Base-by-base conservation (phyloP, 1,140 invertebrate genomes). In the Drosophila equinoxialis region DNA sequence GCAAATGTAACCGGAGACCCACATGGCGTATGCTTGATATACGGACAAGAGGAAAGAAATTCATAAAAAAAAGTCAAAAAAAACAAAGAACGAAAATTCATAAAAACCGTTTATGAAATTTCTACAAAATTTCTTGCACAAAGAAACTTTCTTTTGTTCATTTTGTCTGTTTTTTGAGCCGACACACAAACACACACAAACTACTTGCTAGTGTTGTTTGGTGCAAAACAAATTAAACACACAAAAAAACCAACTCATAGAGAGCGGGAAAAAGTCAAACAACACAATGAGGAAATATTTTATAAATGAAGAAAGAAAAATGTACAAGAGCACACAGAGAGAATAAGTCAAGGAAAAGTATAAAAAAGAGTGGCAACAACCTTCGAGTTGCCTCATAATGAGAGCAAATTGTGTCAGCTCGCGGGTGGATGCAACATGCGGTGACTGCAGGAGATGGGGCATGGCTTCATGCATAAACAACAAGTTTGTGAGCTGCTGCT, bases 11-110 rank as follows among this genome's bases (percentile, higher is more conserved):
- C 67, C 55, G 74, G 74, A 51, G 45, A 59, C 75, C 79, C 77
- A 87, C 70, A 58, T 70, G 83, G 84, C 79, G 84, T 87, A 89
- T 87, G 83, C 84, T 87, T 79, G 78, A 77, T 79, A 77, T 82
- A 86, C 82, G 83, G 83, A 68, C 76, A 71, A 64, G 58, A 71
- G 74, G 65, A 79, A 74, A 77, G 76, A 79, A 83, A 83, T 76
- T 14, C 26, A 35, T 33, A 57, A 17, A 30, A 42, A 39, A 26
- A 26, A 20, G 20, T 1, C 1, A 26, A 26, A 59, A 39, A 59
- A 33, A 30, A 17, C 65, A 68, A 65, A 26, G 68, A 72, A 69
- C 23, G 35, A 39, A 3, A 63, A 61, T 76, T 69, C 79, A 82
- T 71, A 78, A 85, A 85, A 68, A 51, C 8, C 78, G 65, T 85